Base-by-base conservation (phyloP, 2,113 vertebrate genomes). In the Mystacornis crossleyi region DNA sequence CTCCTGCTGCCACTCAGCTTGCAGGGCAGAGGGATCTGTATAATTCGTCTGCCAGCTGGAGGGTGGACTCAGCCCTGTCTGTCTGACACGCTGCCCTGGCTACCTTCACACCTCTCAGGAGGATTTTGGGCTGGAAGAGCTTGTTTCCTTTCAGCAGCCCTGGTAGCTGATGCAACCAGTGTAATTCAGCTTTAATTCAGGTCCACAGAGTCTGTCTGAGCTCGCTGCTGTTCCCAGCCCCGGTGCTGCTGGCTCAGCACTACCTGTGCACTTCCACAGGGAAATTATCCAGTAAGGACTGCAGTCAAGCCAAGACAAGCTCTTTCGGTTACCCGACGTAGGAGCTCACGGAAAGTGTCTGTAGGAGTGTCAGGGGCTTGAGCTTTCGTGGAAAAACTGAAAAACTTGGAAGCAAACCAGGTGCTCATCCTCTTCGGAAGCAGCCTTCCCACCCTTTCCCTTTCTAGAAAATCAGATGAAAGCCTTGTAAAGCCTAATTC, bases 261-360 rank as follows among this genome's bases (percentile, higher is more conserved):
- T 48, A 79, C 93, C 84, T 43, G 80, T 1, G 5, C 10, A 31
- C 55, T 78, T 67, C 93, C 9, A 0, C 94, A 36, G 90, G 69
- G 54, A 60, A 75, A 55, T 53, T 3, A 57, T 36, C 74, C 94
- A 11, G 12, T 9, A 5, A 2, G 5, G 82, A 7, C 29, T 34
- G 36, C 20, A 24, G 72, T 15, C 84, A 73, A 80, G 94, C 78
- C 93, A 82, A 85, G 78, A 54, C 93, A 82, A 64, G 93, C 64
- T 64, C 51, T 18, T 33, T 50, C 0, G 0, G 81, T 47, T 26
- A 20, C 34, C n/a, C 0, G 0, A 58, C 0, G 0, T n/a, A 78
- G 66, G 47, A 88, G 57, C 54, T 47, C 20, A 24, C 0, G 1
- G 62, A 12, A 66, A 79, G 42, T 5, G 77, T 50, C 73, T 80